Base-by-base conservation (phyloP, 2,888 invertebrate genomes). In the Encarsia formosa region DNA sequence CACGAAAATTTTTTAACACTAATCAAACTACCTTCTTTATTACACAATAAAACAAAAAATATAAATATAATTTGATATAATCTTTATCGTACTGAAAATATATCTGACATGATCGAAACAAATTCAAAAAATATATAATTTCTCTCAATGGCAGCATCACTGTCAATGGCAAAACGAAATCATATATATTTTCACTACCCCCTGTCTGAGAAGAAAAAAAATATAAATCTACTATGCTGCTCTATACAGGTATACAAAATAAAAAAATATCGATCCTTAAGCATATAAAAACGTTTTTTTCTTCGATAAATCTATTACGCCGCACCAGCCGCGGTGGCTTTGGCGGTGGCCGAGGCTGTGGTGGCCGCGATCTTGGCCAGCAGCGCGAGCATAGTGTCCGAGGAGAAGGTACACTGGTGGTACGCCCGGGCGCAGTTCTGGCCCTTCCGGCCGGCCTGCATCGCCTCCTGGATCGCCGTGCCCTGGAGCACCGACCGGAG, bases 391-490 rank as follows among this genome's bases (percentile, higher is more conserved):
- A 73, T 65, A 13, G 70, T 68, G 51, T 75, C 74, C 60, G 72
- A 61, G 19, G 74, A 74, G 39, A 73, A 71, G 20, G 75, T 76
- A 54, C 81, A 81, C 5, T 71, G 73, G 3, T 67, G 70, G 61
- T 77, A 81, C 16, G 66, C 65, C 22, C 71, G 61, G 1, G 67
- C 64, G 52, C 81, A 81, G 60, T 70, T 73, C 23, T 68, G 61
- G 3, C 69, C 74, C 9, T 61, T 62, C 29, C 75, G 70, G 0
- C 79, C 80, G 5, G 74, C 65, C 50, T 76, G 74, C 13, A 82
- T 69, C 6, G 82, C 81, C 37, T 76, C 74, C 42, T 78, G 75
- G 1, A 82, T 71, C 1, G 80, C 77, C 1, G 81, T 80, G 3
- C 79, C 80, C 45, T 76, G 75, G 34, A 82, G 67, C 15, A 69